Evolutionary conservation across 1,140 invertebrate species (phyloP).

Genomic region (Magallana gigas): DNA sequence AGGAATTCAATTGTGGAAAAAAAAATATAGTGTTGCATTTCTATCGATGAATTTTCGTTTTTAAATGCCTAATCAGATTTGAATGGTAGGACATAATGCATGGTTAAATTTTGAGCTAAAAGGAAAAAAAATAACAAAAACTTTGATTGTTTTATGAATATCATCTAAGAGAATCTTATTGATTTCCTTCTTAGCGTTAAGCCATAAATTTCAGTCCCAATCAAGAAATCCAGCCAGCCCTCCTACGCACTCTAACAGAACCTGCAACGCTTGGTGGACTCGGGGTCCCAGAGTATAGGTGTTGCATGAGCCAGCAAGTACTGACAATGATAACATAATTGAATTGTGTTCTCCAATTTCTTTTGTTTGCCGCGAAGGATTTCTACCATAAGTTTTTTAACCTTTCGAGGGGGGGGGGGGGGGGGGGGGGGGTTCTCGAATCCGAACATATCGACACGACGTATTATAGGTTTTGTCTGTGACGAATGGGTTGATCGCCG

Average conservation of each 20-base stretch:
- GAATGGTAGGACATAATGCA: too few relatives aligned
- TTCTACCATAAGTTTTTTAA: not conserved
- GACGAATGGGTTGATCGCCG: too few relatives aligned
- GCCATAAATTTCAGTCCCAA: constrained; percentile 22
- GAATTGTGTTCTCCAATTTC: constrained; percentile 13
- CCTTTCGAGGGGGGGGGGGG: not conserved
- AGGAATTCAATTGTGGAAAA: too few relatives aligned
- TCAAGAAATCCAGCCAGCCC: not conserved
- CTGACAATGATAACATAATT: not conserved
- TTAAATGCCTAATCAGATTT: too few relatives aligned
- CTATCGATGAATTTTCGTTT: too few relatives aligned
- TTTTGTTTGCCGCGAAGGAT: not conserved
- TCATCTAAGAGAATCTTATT: not conserved
- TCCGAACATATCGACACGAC: not conserved
- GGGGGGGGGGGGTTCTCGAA: not conserved
- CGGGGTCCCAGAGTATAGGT: not conserved
- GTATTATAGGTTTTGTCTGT: not conserved
- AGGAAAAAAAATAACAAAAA: not conserved
- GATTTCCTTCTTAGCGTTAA: not conserved
- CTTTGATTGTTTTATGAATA: constrained; percentile 15
- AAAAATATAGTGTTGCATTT: too few relatives aligned
- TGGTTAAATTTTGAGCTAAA: too few relatives aligned
- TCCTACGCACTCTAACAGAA: not conserved
- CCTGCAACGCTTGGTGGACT: not conserved
- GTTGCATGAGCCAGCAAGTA: not conserved